Base-by-base conservation (phyloP, 2,888 invertebrate species). In the Creontiades dilutus region DNA sequence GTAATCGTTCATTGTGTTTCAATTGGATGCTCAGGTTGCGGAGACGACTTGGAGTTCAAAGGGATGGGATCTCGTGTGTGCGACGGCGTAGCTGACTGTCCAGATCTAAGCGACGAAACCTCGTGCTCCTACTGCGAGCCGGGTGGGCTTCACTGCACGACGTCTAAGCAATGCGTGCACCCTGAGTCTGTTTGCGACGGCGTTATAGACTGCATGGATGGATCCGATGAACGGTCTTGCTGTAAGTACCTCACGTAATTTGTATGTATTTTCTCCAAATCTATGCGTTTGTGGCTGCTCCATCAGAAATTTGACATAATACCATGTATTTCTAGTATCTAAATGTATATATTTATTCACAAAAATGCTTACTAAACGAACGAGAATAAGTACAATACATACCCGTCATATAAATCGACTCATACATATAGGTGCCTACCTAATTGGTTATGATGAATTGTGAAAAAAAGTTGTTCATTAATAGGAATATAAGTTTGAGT, bases 21-120 rank as follows among this genome's bases (percentile, higher is more conserved):
- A n/a, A n/a, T n/a, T n/a, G n/a, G n/a, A n/a, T 16, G 90, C 75
- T 5, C 93, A 96, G 96, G 96, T 91, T 98, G 98, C 92, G 95
- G 96, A 0, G 95, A 95, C 82, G 95, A 96, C 86, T 94, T 98
- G 89, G 96, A 97, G 92, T 94, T 95, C 47, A 95, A 96, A 92
- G 97, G 97, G 0, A 93, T 97, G 91, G 96, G 96, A 0, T 95
- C 96, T 0, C 94, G 97, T 82, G 94, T 97, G 55, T 98, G 98
- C 93, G 98, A 98, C 93, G 98, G 98, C 19, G 94, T 96, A 52
- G 96, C 97, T 16, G 98, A 98, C 93, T 98, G 98, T 93, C 95
- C 96, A 16, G 97, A 97, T 93, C 94, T 97, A 47, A 95, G 96
- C 0, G 98, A 98, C 93, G 98, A 98, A 93, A 95, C 95, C 90